A percentile compares a stretch with the other conserved stretches of the same genome.
phyloP scores from a whole-genome alignment of 2,888 invertebrate genomes.

The Steinernema carpocapsae region DNA sequence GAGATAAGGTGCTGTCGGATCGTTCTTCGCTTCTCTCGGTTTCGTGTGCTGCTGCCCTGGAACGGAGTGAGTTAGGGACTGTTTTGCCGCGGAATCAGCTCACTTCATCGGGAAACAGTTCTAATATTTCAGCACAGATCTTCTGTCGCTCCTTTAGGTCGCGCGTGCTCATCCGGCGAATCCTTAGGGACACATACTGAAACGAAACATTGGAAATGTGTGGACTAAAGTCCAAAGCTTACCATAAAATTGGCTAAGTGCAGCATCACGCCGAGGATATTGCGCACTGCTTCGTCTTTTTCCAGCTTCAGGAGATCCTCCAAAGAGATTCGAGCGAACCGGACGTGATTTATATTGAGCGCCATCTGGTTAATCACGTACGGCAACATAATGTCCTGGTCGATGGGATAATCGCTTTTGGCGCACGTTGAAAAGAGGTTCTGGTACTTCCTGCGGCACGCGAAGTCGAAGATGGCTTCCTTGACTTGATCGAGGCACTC shows the following conservation, averaged over 20 bases:
- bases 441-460: conserved; percentile 15
- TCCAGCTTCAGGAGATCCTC: background rate
- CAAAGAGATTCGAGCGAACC: background rate
- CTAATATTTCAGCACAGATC: background rate
- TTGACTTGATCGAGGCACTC: background rate
- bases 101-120: background rate
- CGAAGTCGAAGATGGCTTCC: conserved; percentile 15
- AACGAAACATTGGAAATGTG: background rate
- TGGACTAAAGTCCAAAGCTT: background rate
- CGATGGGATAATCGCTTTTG: background rate
- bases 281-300: background rate
- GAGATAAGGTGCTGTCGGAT: background rate
- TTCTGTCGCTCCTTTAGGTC: background rate
- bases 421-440: background rate
- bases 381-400: background rate
- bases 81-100: background rate
- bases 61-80: background rate
- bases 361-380: too few relatives aligned
- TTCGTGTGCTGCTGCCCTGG: background rate
- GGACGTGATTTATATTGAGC: too few relatives aligned
- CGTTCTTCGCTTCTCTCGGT: background rate
- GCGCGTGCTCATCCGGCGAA: background rate
- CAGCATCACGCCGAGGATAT: background rate
- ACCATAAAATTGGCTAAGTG: conserved; percentile 1
- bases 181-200: background rate